Evolutionary conservation across 2,113 vertebrate species (phyloP), one percentile per base, ranked within the genome.

Genomic region (Oriolus oriolus): DNA sequence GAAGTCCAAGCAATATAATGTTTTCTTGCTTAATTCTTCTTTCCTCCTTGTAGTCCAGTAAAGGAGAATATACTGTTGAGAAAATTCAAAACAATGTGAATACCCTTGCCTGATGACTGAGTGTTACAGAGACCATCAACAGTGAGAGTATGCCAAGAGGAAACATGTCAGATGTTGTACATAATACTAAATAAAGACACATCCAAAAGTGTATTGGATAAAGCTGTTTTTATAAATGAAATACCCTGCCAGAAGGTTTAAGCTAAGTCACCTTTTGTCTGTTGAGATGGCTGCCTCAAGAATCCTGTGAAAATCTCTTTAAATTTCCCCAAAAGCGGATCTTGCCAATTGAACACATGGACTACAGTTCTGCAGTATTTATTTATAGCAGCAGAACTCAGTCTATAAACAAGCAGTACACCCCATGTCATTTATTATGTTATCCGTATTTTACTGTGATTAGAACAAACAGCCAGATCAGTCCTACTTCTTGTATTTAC

Each of bases 401-500:
- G 53, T 84, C 60, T 85, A 39, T 63, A 91, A 97, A 90, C 64
- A 90, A 93, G 30, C 68, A 60, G 8, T 41, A 21, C 66, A 79
- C 16, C 20, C 53, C 50, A 9, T 84, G 49, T 27, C 26, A 82
- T 81, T 73, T 93, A 37, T 89, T 97, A 52, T 44, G 79, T 77
- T 97, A 47, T 86, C 89, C 78, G 64, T 76, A 95, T 74, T 97
- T 95, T 93, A 85, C 71, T 84, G 27, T 90, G 95, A 97, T 97
- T 97, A 96, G 94, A 93, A 90, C 82, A 93, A 97, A 92, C 50
- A 95, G 47, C 23, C 23, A 95, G 90, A 96, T 95, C 94, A 90
- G 94, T 92, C 84, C 26, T 76, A 65, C 56, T 75, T 81, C 86
- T 96, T 95, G 66, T 93, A 89, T 95, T 95, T 96, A 95, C 80